Base-by-base conservation (phyloP, 2,113 vertebrate genomes). In the Chitala chitala region DNA sequence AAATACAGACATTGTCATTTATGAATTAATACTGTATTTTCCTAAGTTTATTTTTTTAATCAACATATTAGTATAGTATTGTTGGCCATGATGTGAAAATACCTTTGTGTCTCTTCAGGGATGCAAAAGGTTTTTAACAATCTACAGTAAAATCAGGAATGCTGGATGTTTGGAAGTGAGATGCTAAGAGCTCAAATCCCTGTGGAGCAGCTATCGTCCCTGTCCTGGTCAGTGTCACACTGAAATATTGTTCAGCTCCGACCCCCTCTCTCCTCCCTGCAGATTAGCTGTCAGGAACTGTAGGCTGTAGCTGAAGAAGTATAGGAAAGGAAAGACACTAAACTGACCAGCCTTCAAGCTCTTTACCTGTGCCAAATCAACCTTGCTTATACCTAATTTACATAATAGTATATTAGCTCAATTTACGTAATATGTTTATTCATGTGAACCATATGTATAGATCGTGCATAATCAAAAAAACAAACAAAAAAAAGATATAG, bases 271-370 rank as follows among this genome's bases (percentile, higher is more conserved):
- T 31, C 9, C 24, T 75, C 64, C 53, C 24, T 33, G 40, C 20
- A 31, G 73, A 44, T 68, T 75, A 44, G 73, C 73, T 75, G 64
- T 69, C 73, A 75, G 9, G 36, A 64, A 26, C 33, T 40, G 24
- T 26, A 46, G 51, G 15, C n/a, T 56, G 42, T 24, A 56, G 7
- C 63, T 58, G 15, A 46, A 40, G 65, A 68, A 5, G 12, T 22
- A 54, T 44, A 15, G 26, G 38, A n/a, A 33, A 55, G 53, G 13
- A 44, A 26, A 17, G 51, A 17, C 17, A 48, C 24, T 33, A 20
- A 59, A 20, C 15, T 59, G 61, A 38, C 40, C 26, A 48, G 55
- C 10, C 2, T 61, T 59, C 48, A 22, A 48, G 29, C 40, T 10
- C 40, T 51, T 20, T 6, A 59, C 20, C 13, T 22, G 15, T 38